These are phyloP conservation scores for Sandelia bainsii DNA, from an alignment of 2,797 vertebrate species.

Conservation along the genomic window DNA sequence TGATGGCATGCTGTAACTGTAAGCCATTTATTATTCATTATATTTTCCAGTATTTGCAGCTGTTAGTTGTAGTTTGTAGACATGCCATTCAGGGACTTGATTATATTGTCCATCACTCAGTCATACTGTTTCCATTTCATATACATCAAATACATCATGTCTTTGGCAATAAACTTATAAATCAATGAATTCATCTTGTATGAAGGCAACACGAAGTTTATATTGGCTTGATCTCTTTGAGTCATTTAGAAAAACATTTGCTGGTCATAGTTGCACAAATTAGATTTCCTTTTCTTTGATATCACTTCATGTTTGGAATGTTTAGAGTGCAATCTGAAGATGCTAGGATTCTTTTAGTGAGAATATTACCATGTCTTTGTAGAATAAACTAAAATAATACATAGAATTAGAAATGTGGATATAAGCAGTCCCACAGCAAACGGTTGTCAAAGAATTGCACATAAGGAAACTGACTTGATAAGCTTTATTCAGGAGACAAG, in stretches of 20 bases:
- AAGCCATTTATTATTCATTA: slow-evolving; percentile 8
- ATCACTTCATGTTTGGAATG: no score
- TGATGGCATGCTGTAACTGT: slow-evolving; percentile 5
- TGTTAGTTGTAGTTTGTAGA: not conserved
- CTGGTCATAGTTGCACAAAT: not conserved
- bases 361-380: not conserved
- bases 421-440: no score
- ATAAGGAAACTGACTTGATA: no score
- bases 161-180: no score
- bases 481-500: no score
- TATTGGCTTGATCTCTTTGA: no score
- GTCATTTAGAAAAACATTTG: not conserved
- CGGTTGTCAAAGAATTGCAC: not conserved
- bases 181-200: no score
- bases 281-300: not conserved
- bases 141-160: not conserved
- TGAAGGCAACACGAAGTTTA: no score
- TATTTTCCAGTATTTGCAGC: not conserved
- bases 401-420: not conserved
- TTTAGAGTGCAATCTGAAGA: not conserved
- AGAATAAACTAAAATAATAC: not conserved
- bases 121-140: not conserved
- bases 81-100: not conserved
- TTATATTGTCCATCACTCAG: not conserved
- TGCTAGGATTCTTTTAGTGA: not conserved